A percentile compares a stretch with the other conserved stretches of the same genome.
These are phyloP conservation scores for Sericinus montela DNA, from an alignment of 2,888 invertebrate genomes.

Conservation along the genomic window DNA sequence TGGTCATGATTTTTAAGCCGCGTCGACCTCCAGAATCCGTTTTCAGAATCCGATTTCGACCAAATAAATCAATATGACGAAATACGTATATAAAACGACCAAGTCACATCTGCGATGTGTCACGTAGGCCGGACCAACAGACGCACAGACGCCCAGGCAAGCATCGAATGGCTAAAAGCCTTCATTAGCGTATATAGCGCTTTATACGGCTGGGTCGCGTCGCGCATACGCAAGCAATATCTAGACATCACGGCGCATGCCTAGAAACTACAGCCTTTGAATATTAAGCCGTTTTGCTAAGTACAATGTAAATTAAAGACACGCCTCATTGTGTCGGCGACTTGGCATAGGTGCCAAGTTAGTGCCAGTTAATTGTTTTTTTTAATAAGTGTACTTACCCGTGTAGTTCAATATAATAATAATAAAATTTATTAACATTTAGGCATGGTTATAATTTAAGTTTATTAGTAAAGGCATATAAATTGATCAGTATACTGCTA, in stretches of 20 bases:
- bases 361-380: too few relatives aligned
- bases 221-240: constrained; percentile 5
- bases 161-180: constrained; percentile 19
- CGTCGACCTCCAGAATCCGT: too few relatives aligned
- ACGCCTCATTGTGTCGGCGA: neutral
- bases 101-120: constrained; percentile 27
- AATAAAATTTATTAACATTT: too few relatives aligned
- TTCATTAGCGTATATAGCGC: constrained; percentile 2
- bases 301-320: neutral
- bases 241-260: constrained; percentile 7
- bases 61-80: too few relatives aligned
- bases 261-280: neutral
- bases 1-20: too few relatives aligned
- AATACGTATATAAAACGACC: neutral
- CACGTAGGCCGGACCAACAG: constrained; percentile 43
- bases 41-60: too few relatives aligned
- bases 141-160: constrained; percentile 42
- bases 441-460: too few relatives aligned
- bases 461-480: too few relatives aligned
- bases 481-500: too few relatives aligned
- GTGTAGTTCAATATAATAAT: too few relatives aligned
- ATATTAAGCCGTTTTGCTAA: constrained; percentile 6
- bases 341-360: neutral
- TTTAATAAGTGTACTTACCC: too few relatives aligned
- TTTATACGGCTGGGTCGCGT: constrained; percentile 11